Evolutionary conservation across 2,113 vertebrate species (phyloP), one percentile per base, ranked within the genome.

Genomic region (Bothrops jararaca): DNA sequence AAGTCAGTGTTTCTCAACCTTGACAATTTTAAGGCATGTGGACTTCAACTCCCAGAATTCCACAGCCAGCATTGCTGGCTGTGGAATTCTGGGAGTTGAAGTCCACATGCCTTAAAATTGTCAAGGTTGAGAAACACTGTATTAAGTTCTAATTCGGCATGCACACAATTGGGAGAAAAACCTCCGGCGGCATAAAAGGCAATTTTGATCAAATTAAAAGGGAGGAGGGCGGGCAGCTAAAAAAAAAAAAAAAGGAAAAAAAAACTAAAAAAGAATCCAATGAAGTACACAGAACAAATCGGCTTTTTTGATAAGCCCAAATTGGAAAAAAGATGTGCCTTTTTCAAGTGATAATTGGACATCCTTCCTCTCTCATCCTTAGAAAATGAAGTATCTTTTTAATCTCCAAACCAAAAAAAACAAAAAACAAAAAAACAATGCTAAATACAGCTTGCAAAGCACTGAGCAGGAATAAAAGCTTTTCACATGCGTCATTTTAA

Each of bases 331-430:
- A 74, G 86, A 94, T 39, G 88, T 80, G 9, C 57, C 29, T 1
- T 12, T 53, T 89, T 93, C 85, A 4, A 3, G 74, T 42, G 39
- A 18, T 86, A 56, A 88, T 60, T 80, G 86, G 48, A 39, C 69
- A 11, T 42, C 53, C 18, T 20, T 9, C 13, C 58, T 20, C 26
- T 22, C 85, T 8, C 23, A 11, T 42, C 88, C 45, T 90, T 52
- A 92, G 88, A 90, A 92, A 89, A 92, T 89, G 86, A 94, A 93
- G 13, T 15, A 86, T 39, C 93, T 89, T 20, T 50, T 93, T 56
- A 39, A 87, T 12, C 80, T 52, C 58, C 53, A 92, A 94, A 85
- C 42, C n/a, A n/a, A n/a, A n/a, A n/a, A n/a, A 42, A 42, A 3
- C 42, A 42, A 42, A 42, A 95, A 42, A 26, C 1, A 29, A 3